Base-by-base conservation (phyloP, 2,888 invertebrate genomes). In the Noctua janthina region DNA sequence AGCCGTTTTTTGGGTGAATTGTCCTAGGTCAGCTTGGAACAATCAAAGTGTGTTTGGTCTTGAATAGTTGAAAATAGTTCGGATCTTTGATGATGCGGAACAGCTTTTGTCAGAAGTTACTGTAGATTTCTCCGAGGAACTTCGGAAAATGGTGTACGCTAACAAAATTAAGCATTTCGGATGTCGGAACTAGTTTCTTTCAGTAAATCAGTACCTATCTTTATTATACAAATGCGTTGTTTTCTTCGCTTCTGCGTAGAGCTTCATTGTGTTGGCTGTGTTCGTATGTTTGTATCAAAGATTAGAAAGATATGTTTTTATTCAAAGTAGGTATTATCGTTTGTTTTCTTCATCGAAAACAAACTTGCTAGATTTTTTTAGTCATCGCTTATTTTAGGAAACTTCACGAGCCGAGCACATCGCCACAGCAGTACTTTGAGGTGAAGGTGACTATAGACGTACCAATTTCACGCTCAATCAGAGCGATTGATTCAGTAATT, bases 381-480 rank as follows among this genome's bases (percentile, higher is more conserved):
- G 10, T 39, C 10, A n/a, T n/a, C 10, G 23, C 29, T 29, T 68
- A 71, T 54, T 81, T 82, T 62, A 17, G 46, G 72, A 68, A 76
- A 49, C 39, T 54, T 43, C 29, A 68, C 64, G 49, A 71, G 39
- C 66, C 74, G 43, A 74, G 39, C 56, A 71, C 46, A 62, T 23
- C n/a, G 66, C 13, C 56, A 23, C 59, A 66, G 43, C 35, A 51
- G 49, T 43, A 78, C 66, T 78, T 51, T 74, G 82, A 82, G 82
- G 82, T 71, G 70, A 74, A 71, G 78, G 82, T 78, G 82, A 69
- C 82, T 77, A 81, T 81, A 72, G 68, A 74, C 78, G 29, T 15
- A n/a, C 74, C 82, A 83, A 83, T 83, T 83, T 83, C 82, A 83
- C 82, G 82, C 82, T 83, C 82, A 82, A 83, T 83, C 82, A 82